A percentile compares a stretch with the other conserved stretches of the same genome.
Evolutionary conservation across 2,888 invertebrate genomes (phyloP).

Genomic region (Deroplatys truncata): DNA sequence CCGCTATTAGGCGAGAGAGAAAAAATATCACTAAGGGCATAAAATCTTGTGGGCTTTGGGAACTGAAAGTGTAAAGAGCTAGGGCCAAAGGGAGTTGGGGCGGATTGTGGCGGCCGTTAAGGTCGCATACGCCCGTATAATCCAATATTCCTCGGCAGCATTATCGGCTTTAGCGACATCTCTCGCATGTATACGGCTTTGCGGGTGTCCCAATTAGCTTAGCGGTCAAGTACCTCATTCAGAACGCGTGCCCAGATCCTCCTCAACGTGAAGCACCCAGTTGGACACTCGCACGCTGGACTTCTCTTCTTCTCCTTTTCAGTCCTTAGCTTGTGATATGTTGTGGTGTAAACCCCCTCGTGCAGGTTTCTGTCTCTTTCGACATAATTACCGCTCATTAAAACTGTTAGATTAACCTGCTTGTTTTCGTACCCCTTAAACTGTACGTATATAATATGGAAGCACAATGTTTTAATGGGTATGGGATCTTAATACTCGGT

Average conservation of each 20-base stretch:
- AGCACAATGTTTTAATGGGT: too few relatives aligned
- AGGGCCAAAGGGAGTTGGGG: not conserved
- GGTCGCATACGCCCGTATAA: slow-evolving; percentile 1
- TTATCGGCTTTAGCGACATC: slow-evolving; percentile 5
- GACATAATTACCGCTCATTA: too few relatives aligned
- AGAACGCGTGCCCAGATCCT: not conserved
- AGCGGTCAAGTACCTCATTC: slow-evolving; percentile 8
- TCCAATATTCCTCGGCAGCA: slow-evolving; percentile 7
- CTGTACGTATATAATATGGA: too few relatives aligned
- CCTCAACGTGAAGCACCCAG: not conserved
- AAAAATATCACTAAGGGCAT: not conserved
- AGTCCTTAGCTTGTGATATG: not conserved
- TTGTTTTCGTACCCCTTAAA: too few relatives aligned
- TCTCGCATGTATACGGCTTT: slow-evolving; percentile 13
- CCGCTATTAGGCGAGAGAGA: not conserved
- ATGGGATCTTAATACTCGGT: too few relatives aligned
- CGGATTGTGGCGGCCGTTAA: not conserved
- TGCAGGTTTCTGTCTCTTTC: too few relatives aligned
- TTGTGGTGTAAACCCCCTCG: not conserved
- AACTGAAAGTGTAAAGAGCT: not conserved
- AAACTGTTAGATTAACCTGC: too few relatives aligned
- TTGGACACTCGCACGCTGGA: not conserved
- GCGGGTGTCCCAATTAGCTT: slow-evolving; percentile 5
- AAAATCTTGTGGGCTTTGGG: not conserved
- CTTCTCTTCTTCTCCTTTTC: not conserved